These are phyloP conservation scores for Drosophila multiciliata DNA, from an alignment of 2,888 invertebrate species.

Conservation along the genomic window DNA sequence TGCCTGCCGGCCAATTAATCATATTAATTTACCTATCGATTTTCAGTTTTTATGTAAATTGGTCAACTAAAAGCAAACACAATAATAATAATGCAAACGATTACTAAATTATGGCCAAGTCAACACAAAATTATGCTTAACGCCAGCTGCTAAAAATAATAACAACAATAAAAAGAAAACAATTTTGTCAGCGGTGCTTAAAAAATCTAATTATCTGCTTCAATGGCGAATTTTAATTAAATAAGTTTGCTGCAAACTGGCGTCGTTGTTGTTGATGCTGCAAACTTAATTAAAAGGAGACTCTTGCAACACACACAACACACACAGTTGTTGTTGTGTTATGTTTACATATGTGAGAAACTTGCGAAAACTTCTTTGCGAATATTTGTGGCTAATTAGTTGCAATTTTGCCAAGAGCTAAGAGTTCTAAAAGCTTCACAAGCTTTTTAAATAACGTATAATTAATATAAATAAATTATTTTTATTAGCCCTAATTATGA, in stretches of 20 bases:
- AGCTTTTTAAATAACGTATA: neutral
- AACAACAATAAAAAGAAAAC: conserved; percentile 17
- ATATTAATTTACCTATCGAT: conserved; percentile 75
- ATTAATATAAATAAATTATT: neutral
- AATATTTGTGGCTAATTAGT: conserved; percentile 2
- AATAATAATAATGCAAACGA: conserved; percentile 25
- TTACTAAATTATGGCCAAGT: conserved; percentile 54
- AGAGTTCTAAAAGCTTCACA: neutral
- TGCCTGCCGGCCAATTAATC: conserved; percentile 71
- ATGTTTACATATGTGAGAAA: conserved; percentile 4
- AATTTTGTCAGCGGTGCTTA: conserved; percentile 35
- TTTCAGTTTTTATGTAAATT: conserved; percentile 59
- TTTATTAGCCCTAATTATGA: neutral
- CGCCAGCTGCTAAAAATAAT: conserved; percentile 22
- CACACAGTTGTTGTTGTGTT: conserved; percentile 10
- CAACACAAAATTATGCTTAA: conserved; percentile 48
- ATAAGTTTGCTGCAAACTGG: conserved; percentile 68
- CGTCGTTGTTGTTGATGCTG: conserved; percentile 35
- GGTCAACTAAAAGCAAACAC: conserved; percentile 40
- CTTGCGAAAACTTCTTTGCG: conserved; percentile 18
- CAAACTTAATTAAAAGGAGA: conserved; percentile 74
- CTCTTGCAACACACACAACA: conserved; percentile 30
- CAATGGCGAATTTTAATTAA: conserved; percentile 75
- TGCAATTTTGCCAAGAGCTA: neutral
- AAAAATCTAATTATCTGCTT: conserved; percentile 75